These are phyloP conservation scores for Anthoscopus minutus DNA, from an alignment of 2,113 vertebrate species.

Conservation along the genomic window DNA sequence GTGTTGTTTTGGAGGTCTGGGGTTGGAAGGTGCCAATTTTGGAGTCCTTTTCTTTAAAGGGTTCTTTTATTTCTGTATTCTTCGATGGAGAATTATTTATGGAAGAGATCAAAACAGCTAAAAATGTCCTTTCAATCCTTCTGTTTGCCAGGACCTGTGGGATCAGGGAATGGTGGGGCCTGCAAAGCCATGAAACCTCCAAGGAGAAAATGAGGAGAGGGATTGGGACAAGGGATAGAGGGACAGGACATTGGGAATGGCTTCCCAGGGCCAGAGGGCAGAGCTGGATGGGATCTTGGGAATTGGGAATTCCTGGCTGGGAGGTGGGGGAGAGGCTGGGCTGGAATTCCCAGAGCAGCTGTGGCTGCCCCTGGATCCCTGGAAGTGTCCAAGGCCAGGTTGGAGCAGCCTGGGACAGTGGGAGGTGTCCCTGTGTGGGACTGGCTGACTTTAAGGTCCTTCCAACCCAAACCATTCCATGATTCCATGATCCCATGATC, in stretches of 20 bases:
- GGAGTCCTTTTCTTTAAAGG: too few species aligned
- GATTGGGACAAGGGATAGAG: neutral
- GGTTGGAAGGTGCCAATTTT: too few species aligned
- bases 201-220: neutral
- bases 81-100: neutral
- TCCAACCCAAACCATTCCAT: neutral
- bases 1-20: neutral
- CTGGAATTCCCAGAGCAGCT: accelerated
- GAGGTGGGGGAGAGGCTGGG: neutral
- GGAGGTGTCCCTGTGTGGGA: neutral
- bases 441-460: neutral
- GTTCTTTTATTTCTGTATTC: neutral
- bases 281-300: accelerated
- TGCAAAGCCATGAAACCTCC: neutral
- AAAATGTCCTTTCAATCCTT: neutral
- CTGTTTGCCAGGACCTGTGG: neutral
- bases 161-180: neutral
- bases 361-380: neutral
- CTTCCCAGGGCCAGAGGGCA: neutral
- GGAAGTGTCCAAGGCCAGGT: accelerated
- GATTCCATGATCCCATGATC: neutral
- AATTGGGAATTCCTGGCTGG: neutral
- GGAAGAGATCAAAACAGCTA: too few species aligned
- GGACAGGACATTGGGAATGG: neutral
- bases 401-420: neutral